A percentile compares a stretch with the other conserved stretches of the same genome.
Evolutionary conservation across 2,113 vertebrate genomes (phyloP).

Genomic region (Epinephelus lanceolatus): DNA sequence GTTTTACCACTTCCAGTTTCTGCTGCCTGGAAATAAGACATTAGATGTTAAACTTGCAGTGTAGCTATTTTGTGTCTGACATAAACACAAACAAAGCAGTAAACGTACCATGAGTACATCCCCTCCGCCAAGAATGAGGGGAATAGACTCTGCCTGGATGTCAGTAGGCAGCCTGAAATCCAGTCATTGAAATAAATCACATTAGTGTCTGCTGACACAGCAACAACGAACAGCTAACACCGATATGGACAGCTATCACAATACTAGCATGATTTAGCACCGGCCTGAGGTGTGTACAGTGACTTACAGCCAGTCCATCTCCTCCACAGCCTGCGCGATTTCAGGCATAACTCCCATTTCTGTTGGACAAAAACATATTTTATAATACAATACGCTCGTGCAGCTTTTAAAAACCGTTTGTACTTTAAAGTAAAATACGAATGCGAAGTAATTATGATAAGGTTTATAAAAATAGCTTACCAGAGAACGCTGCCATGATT

Average conservation of each 20-base stretch:
- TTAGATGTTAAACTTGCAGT: background rate
- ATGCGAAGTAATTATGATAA: accelerated
- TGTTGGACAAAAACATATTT: conserved; percentile 67
- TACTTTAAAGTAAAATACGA: background rate
- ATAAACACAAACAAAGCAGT: background rate
- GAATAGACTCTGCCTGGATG: conserved; percentile 98
- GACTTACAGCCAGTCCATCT: conserved; percentile 99
- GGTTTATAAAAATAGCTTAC: conserved; percentile 47
- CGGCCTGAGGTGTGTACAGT: background rate
- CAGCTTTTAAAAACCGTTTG: background rate
- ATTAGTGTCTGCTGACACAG: background rate
- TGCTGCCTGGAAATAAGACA: conserved; percentile 87
- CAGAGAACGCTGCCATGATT: conserved; percentile 84
- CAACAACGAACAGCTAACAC: background rate
- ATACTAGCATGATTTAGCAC: background rate
- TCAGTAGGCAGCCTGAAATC: conserved; percentile 93
- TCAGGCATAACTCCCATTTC: conserved; percentile 99
- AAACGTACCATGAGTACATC: conserved; percentile 95
- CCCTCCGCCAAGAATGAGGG: conserved; percentile 95
- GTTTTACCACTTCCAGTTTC: conserved; percentile 99
- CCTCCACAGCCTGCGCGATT: conserved; percentile 98
- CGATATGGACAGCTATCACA: background rate
- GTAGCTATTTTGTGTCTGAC: background rate
- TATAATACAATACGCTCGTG: accelerated
- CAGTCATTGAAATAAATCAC: background rate